Evolutionary conservation across 2,797 vertebrate species (phyloP).

Genomic region (Gymnothorax javanicus): DNA sequence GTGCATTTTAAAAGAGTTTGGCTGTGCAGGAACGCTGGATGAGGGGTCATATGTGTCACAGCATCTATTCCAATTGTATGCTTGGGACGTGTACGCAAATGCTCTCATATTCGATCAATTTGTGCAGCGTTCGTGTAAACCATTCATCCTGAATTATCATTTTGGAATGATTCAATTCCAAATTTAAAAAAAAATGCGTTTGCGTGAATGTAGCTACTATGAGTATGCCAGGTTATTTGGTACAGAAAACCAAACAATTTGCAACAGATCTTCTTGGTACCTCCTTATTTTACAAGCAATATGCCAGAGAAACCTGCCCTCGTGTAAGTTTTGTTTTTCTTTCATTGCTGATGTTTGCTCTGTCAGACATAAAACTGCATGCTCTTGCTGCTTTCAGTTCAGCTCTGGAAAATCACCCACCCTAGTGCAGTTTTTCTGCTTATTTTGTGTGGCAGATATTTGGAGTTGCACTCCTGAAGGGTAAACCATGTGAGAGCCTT

Average conservation of each 20-base stretch:
- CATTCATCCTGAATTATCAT: too few relatives aligned
- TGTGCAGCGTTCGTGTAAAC: too few relatives aligned
- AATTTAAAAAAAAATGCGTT: too few relatives aligned
- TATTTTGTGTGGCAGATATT: background rate
- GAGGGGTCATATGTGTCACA: too few relatives aligned
- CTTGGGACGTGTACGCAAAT: too few relatives aligned
- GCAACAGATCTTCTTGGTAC: background rate
- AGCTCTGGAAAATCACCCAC: background rate
- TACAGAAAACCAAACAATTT: background rate
- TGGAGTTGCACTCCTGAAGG: background rate
- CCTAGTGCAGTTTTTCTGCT: background rate
- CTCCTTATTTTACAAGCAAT: too few relatives aligned
- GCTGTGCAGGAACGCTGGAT: too few relatives aligned
- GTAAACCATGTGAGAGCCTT: background rate
- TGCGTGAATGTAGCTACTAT: background rate
- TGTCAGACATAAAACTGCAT: background rate
- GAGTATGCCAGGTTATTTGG: background rate
- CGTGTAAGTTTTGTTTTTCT: background rate
- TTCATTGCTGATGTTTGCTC: conserved; percentile 4
- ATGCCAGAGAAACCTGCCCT: background rate
- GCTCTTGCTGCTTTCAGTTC: background rate
- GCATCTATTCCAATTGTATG: too few relatives aligned
- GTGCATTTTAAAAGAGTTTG: too few relatives aligned
- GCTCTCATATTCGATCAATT: too few relatives aligned
- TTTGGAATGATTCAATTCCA: too few relatives aligned